Percentiles rank a stretch among this genome's conserved stretches.
Conservation (phyloP, 2,113 vertebrate genomes). For the Forbesichthys agassizii region DNA sequence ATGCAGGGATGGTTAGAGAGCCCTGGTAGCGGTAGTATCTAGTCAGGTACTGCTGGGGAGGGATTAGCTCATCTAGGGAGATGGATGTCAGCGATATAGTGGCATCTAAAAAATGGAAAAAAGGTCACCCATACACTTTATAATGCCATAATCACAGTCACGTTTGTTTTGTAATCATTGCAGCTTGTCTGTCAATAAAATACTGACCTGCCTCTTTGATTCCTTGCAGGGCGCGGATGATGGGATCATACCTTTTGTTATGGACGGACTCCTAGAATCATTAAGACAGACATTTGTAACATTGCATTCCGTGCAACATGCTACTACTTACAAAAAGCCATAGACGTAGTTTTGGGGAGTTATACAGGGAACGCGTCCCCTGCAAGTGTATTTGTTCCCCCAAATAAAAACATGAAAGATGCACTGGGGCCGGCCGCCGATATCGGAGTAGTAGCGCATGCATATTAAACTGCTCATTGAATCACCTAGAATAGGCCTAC, state of each 20-base stretch:
- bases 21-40: slow-evolving; percentile 87
- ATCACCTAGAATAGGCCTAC: no score
- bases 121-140: background rate
- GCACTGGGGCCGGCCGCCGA: no score
- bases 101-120: slow-evolving; percentile 50
- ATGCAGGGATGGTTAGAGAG: slow-evolving; percentile 89
- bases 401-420: no score
- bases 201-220: slow-evolving; percentile 57
- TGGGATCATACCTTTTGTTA: slow-evolving; percentile 70
- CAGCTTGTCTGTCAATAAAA: background rate
- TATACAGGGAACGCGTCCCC: no score
- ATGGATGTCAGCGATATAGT: slow-evolving; percentile 24
- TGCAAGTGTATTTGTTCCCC: no score
- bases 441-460: no score
- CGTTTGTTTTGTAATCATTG: background rate
- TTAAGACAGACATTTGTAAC: slow-evolving; percentile 16
- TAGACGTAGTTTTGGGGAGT: no score
- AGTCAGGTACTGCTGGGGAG: slow-evolving; percentile 68
- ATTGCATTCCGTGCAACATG: background rate
- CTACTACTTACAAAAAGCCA: background rate
- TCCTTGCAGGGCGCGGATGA: slow-evolving; percentile 55
- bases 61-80: slow-evolving; percentile 79
- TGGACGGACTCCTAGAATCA: slow-evolving; percentile 62
- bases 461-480: no score
- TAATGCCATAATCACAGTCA: no score